Evolutionary conservation across 1,140 invertebrate species (phyloP).

Genomic region (Coenobita brevimanus): DNA sequence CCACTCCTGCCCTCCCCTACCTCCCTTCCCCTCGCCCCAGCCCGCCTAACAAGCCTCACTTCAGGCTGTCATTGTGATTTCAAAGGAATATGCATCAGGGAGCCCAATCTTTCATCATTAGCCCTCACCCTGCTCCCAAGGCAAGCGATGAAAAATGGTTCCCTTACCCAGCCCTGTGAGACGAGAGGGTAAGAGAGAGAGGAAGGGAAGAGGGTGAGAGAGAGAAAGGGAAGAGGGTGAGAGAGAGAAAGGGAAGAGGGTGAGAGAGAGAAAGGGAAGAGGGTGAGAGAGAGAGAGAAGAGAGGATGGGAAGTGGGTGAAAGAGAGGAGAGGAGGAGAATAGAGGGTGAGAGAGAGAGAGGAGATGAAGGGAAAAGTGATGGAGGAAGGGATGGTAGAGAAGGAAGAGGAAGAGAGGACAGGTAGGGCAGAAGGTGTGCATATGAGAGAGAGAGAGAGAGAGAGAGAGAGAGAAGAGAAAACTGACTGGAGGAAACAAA

Average conservation of each 20-base stretch:
- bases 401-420: background rate
- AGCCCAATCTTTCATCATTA: slow-evolving; percentile 53
- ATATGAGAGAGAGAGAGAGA: background rate
- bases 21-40: too few species aligned
- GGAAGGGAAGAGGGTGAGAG: background rate
- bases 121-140: slow-evolving; percentile 39
- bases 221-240: background rate
- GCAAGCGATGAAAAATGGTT: slow-evolving; percentile 42
- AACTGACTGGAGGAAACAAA: background rate
- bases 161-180: slow-evolving; percentile 15
- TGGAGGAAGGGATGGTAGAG: background rate
- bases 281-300: background rate
- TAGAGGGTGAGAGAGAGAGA: background rate
- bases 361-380: background rate
- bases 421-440: too few species aligned
- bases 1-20: background rate
- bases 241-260: background rate
- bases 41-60: slow-evolving; percentile 49
- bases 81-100: slow-evolving; percentile 59
- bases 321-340: too few species aligned
- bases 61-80: slow-evolving; percentile 59
- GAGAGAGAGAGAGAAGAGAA: background rate
- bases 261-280: too few species aligned
- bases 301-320: background rate
- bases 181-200: too few species aligned